Conservation (phyloP, 2,888 invertebrate genomes). For the Amphipoea lucens region DNA sequence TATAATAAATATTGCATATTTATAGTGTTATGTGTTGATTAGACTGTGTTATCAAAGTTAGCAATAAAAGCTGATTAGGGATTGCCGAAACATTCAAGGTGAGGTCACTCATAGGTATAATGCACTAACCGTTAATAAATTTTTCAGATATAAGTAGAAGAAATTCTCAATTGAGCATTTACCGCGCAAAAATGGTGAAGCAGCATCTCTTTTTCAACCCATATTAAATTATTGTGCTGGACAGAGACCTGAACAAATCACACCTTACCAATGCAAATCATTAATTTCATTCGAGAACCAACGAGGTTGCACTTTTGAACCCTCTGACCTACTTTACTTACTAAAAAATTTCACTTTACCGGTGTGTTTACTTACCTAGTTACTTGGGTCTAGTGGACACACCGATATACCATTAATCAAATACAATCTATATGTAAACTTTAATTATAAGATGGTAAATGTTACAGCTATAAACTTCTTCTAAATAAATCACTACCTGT, state of each 20-base stretch:
- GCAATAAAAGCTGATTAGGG: slow-evolving; percentile 74
- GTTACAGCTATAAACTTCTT: slow-evolving; percentile 36
- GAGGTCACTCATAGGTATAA: slow-evolving; percentile 62
- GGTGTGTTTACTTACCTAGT: slow-evolving; percentile 18
- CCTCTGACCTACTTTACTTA: slow-evolving; percentile 34
- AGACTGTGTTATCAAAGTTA: slow-evolving; percentile 79
- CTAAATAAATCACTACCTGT: slow-evolving; percentile 52
- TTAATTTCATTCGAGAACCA: neutral
- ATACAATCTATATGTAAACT: neutral
- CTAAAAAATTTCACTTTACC: neutral
- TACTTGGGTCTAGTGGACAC: neutral
- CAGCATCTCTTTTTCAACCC: neutral
- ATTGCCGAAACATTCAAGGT: slow-evolving; percentile 89
- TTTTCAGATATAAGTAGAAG: slow-evolving; percentile 7
- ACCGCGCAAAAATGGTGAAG: neutral
- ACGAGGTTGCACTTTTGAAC: slow-evolving; percentile 26
- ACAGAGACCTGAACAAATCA: neutral
- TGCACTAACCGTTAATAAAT: slow-evolving; percentile 9
- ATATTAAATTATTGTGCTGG: neutral
- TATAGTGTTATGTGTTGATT: slow-evolving; percentile 73
- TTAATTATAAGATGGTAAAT: slow-evolving; percentile 32
- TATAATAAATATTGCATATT: slow-evolving; percentile 63
- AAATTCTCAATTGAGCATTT: neutral
- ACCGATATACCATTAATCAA: slow-evolving; percentile 20
- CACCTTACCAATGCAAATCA: neutral